Conservation (phyloP, 2,113 vertebrate genomes). For the Istiophorus platypterus region DNA sequence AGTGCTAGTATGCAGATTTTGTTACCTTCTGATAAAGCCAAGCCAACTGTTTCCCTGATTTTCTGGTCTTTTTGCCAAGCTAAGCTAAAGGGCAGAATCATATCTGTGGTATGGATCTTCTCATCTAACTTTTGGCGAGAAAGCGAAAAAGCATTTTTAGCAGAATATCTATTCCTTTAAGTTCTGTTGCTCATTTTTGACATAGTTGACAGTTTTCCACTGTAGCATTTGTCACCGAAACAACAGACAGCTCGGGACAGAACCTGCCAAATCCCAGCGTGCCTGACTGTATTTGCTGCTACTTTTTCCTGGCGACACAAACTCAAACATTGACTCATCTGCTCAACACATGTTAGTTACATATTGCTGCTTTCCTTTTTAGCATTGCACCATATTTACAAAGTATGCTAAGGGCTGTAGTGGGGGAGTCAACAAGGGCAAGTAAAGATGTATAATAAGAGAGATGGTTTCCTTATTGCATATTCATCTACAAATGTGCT, state of each 20-base stretch:
- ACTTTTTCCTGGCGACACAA: conserved; percentile 65
- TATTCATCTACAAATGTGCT: conserved; percentile 18
- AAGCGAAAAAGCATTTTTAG: neutral
- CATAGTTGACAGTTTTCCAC: neutral
- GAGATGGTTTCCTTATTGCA: conserved; percentile 12
- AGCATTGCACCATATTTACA: conserved; percentile 22
- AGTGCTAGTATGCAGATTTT: neutral
- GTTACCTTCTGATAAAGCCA: neutral
- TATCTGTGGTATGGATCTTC: neutral
- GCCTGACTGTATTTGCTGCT: conserved; percentile 48
- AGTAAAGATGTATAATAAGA: neutral
- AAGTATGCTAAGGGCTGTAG: conserved; percentile 24
- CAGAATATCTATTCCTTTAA: neutral
- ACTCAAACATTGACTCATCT: conserved; percentile 68
- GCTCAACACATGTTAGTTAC: conserved; percentile 72
- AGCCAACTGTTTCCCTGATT: neutral
- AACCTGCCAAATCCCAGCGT: conserved; percentile 45
- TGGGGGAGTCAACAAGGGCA: neutral
- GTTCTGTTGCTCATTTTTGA: conserved; percentile 3
- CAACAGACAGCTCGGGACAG: conserved; percentile 22
- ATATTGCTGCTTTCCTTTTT: conserved; percentile 49
- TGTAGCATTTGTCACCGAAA: conserved; percentile 53
- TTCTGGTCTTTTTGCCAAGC: neutral
- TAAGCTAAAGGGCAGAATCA: too few species aligned
- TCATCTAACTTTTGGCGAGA: neutral